A percentile compares a stretch with the other conserved stretches of the same genome.
Evolutionary conservation across 2,113 vertebrate genomes (phyloP).

Genomic region (Otus sunia): DNA sequence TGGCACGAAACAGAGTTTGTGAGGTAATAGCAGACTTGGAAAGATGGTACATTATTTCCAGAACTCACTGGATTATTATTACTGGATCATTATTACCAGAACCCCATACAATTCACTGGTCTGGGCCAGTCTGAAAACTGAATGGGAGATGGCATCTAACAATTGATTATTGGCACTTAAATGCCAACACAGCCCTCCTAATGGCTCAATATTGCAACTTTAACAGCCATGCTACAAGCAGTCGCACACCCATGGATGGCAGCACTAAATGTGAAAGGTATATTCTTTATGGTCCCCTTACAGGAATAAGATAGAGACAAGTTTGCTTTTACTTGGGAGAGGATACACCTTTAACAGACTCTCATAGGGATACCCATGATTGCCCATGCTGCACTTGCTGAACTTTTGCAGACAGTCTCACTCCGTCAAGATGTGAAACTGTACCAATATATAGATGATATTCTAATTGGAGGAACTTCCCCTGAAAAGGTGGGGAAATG

Average conservation of each 20-base stretch:
- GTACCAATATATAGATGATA: background rate
- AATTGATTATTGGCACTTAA: background rate
- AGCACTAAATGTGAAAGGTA: background rate
- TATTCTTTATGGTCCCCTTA: background rate
- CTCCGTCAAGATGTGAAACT: background rate
- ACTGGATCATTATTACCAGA: too few relatives aligned
- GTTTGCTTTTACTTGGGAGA: background rate
- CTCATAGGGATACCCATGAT: too few relatives aligned
- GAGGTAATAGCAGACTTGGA: background rate
- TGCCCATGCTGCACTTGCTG: background rate
- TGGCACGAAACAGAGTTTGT: background rate
- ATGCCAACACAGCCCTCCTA: background rate
- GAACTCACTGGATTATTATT: too few relatives aligned
- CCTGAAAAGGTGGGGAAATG: background rate
- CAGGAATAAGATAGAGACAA: background rate
- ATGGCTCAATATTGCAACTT: background rate
- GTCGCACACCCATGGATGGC: background rate
- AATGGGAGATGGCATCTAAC: background rate
- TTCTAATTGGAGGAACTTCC: background rate
- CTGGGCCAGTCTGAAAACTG: background rate
- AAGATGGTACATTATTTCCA: background rate
- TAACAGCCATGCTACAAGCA: background rate
- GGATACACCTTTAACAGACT: background rate
- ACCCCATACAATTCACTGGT: background rate
- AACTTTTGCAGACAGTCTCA: background rate